Percentiles rank a stretch among this genome's conserved stretches.
These are phyloP conservation scores for Leptura quadrifasciata DNA, from an alignment of 2,888 invertebrate species.

Conservation along the genomic window DNA sequence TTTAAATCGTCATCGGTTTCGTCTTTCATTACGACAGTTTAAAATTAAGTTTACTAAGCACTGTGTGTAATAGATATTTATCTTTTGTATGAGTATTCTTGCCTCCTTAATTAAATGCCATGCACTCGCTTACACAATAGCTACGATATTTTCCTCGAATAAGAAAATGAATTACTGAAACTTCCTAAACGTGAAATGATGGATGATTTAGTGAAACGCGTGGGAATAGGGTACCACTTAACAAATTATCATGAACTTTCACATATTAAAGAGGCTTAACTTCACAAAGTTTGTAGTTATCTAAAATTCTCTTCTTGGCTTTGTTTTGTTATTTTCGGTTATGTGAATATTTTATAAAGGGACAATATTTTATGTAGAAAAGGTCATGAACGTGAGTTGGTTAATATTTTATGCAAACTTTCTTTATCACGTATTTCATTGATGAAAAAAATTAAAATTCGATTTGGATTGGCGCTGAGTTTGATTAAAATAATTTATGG, in stretches of 20 bases:
- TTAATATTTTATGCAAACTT: neutral
- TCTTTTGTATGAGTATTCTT: neutral
- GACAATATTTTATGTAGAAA: neutral
- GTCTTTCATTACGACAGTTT: neutral
- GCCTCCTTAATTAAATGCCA: neutral
- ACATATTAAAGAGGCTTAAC: neutral
- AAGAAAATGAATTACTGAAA: constrained; percentile 8
- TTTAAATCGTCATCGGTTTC: too few relatives aligned
- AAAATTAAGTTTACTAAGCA: neutral
- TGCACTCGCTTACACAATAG: constrained; percentile 5
- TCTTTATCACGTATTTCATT: neutral
- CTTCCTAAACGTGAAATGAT: constrained; percentile 9
- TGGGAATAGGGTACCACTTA: constrained; percentile 15
- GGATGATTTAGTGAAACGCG: constrained; percentile 4
- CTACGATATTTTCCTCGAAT: constrained; percentile 7
- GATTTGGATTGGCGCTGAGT: neutral
- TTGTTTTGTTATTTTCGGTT: neutral
- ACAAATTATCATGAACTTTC: constrained; percentile 29
- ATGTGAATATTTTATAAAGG: constrained; percentile 2
- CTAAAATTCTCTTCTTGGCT: neutral
- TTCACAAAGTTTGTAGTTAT: neutral
- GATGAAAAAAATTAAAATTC: too few relatives aligned
- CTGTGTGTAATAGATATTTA: neutral
- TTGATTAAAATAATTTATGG: neutral
- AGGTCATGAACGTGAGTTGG: neutral